Base-by-base conservation (phyloP, 2,113 vertebrate genomes). In the Orycteropus afer region DNA sequence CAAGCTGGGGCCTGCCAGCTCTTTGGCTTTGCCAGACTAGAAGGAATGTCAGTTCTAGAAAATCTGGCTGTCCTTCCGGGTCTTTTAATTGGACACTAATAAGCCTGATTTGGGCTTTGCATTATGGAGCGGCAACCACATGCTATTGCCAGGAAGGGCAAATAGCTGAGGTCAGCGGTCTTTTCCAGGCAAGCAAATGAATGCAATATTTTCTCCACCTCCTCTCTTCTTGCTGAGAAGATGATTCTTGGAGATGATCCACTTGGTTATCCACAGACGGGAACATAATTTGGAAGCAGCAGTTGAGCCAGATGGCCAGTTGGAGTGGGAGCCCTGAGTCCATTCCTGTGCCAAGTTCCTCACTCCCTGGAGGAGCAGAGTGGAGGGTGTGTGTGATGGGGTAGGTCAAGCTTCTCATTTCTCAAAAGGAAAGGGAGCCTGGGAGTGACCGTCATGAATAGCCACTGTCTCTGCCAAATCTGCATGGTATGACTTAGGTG, bases 261-360 rank as follows among this genome's bases (percentile, higher is more conserved):
- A 89, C 84, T 89, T 73, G 88, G 73, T 90, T 86, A 76, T 67
- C 95, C 15, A 22, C 1, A 47, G 91, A 90, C 0, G 5, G 77
- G 89, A 78, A 73, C 55, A 49, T 76, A 40, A 94, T 81, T 74
- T 89, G 69, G 93, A 95, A 79, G 76, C 93, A 84, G 95, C 84
- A 79, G 83, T 67, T 13, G 55, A 25, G 73, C 95, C 86, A 96
- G 95, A 94, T 95, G 95, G 96, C 86, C 88, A n/a, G 71, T 91
- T 92, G 59, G 34, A n/a, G 37, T 47, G 65, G 73, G 80, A 93
- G 85, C 69, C 87, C 84, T 49, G 65, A 81, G 57, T 84, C 7
- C 23, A 51, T 74, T 73, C 71, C 71, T 47, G 84, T 91, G 93
- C 93, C 95, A 89, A 79, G 80, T 73, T 69, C 82, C 85, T 95